Conservation (phyloP, 2,113 vertebrate species). For the Forbesichthys agassizii region DNA sequence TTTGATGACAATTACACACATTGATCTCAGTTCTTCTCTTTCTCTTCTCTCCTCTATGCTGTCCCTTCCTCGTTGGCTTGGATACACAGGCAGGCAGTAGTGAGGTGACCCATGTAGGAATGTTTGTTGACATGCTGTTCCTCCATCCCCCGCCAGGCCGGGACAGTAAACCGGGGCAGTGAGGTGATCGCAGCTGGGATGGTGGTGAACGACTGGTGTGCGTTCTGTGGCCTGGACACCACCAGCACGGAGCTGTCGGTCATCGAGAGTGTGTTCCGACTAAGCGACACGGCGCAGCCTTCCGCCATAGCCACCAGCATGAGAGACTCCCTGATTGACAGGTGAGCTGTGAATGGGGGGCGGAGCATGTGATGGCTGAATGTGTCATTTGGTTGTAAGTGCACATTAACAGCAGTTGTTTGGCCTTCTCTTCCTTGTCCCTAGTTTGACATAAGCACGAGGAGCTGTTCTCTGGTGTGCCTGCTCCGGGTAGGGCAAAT, state of each 20-base stretch:
- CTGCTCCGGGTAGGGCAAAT: not conserved
- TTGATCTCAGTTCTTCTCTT: no score
- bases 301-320: slow-evolving; percentile 93
- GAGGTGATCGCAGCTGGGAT: slow-evolving; percentile 94
- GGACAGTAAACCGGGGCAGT: slow-evolving; percentile 95
- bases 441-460: slow-evolving; percentile 52
- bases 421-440: not conserved
- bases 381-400: not conserved
- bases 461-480: not conserved
- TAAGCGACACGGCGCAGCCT: slow-evolving; percentile 86
- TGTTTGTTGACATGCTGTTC: not conserved
- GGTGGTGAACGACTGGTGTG: slow-evolving; percentile 98
- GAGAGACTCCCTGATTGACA: slow-evolving; percentile 97
- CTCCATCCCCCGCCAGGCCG: slow-evolving; percentile 76
- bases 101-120: no score
- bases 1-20: not conserved
- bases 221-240: slow-evolving; percentile 96
- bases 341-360: slow-evolving; percentile 68
- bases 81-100: no score
- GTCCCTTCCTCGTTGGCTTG: no score
- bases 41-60: no score
- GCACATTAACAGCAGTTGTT: not conserved
- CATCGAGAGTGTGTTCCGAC: slow-evolving; percentile 93
- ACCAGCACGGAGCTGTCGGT: slow-evolving; percentile 97
- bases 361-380: not conserved